phyloP scores from a whole-genome alignment of 37 sponge, comb jelly and placozoan species.

The Oopsacas minuta region DNA sequence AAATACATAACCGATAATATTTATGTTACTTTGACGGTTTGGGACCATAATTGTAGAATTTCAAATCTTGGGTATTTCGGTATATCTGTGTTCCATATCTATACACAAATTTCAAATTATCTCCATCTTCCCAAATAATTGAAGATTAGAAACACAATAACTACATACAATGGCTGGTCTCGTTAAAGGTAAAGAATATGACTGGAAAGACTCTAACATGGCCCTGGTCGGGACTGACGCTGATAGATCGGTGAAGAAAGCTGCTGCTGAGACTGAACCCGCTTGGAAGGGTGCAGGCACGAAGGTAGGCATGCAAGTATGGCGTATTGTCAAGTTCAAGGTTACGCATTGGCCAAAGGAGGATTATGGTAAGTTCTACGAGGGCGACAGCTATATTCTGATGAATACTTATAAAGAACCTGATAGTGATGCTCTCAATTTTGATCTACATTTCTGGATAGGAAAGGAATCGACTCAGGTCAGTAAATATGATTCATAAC shows the following conservation, averaged over 20 bases:
- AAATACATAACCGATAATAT: no score
- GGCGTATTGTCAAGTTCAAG: slow-evolving; percentile 97
- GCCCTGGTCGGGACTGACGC: slow-evolving; percentile 88
- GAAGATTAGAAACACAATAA: no score
- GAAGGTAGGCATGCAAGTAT: slow-evolving; percentile 73
- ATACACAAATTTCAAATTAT: no score
- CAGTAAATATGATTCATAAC: slow-evolving; percentile 32
- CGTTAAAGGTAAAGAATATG: slow-evolving; percentile 77
- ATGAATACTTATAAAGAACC: slow-evolving; percentile 86
- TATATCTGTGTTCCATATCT: no score
- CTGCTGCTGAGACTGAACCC: slow-evolving; percentile 73
- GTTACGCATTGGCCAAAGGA: slow-evolving; percentile 73
- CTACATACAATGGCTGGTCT: slow-evolving; percentile 80
- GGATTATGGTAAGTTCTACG: slow-evolving; percentile 86
- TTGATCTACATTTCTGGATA: slow-evolving; percentile 98
- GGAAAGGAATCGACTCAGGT: slow-evolving; percentile 59
- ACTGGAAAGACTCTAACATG: slow-evolving; percentile 96
- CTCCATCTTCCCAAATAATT: no score
- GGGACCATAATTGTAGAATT: no score
- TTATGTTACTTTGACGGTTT: no score
- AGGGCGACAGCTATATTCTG: slow-evolving; percentile 96
- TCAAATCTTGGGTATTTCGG: no score
- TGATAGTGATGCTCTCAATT: slow-evolving; percentile 35
- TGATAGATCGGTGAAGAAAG: slow-evolving; percentile 69
- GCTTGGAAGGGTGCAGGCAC: slow-evolving; percentile 89